These are phyloP conservation scores for Myiotriccus ornatus DNA, from an alignment of 2,797 vertebrate species.

Conservation along the genomic window DNA sequence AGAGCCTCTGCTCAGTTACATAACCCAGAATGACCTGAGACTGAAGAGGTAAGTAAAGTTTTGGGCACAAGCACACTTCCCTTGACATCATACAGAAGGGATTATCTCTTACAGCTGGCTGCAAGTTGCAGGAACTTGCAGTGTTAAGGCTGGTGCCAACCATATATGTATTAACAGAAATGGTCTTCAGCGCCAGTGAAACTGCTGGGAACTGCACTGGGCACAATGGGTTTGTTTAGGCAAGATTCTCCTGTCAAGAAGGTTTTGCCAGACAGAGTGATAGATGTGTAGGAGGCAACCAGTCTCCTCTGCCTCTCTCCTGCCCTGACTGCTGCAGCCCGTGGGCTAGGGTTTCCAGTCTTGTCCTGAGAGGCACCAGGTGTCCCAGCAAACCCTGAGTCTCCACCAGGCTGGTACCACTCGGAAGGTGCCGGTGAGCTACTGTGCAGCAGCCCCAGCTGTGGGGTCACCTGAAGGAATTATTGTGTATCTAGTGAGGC, in stretches of 20 bases:
- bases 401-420: not conserved
- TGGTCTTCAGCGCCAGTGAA: not conserved
- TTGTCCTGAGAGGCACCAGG: not conserved
- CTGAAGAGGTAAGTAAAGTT: not conserved
- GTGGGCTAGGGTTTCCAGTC: not conserved
- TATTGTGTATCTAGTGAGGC: not conserved
- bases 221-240: not conserved
- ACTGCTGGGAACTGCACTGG: not conserved
- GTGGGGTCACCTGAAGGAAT: not conserved
- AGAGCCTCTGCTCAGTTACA: not conserved
- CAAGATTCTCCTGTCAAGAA: not conserved
- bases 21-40: fast-evolving
- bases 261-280: not conserved
- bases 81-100: not conserved
- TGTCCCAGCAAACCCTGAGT: not conserved
- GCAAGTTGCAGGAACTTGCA: not conserved
- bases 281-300: not conserved
- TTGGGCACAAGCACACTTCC: not conserved
- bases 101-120: not conserved
- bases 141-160: not conserved
- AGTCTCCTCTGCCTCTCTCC: not conserved
- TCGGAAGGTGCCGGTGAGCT: not conserved
- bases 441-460: fast-evolving
- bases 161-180: not conserved
- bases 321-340: not conserved